Percentiles rank a stretch among this genome's conserved stretches.
Evolutionary conservation across 2,113 vertebrate species (phyloP).

Genomic region (Axis porcinus): DNA sequence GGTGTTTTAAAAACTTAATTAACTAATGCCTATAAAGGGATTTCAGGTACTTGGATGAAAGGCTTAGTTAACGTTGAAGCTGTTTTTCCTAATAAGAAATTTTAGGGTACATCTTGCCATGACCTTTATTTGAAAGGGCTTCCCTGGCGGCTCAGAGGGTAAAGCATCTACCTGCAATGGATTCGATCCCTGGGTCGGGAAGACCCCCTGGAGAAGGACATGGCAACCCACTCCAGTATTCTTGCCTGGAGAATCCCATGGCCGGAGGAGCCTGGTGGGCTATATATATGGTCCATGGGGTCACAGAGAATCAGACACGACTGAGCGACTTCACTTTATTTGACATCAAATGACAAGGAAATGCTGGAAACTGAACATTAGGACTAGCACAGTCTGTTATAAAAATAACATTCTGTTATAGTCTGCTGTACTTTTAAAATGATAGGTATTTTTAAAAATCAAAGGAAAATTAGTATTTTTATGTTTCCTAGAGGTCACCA

Average conservation of each 20-base stretch:
- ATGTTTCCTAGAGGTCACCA: conserved; percentile 1
- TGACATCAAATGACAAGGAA: conserved; percentile 36
- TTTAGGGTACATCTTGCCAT: conserved; percentile 41
- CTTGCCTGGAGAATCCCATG: too few relatives aligned
- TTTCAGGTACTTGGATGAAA: conserved; percentile 14
- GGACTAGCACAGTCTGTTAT: background rate
- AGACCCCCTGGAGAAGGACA: too few relatives aligned
- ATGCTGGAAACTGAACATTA: background rate
- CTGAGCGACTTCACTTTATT: background rate
- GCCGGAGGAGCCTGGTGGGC: too few relatives aligned
- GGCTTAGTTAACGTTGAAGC: background rate
- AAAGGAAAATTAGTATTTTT: conserved; percentile 42
- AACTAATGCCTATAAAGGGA: background rate
- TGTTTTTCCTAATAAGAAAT: conserved; percentile 32
- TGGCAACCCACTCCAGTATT: too few relatives aligned
- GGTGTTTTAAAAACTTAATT: conserved; percentile 35
- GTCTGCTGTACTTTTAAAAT: conserved; percentile 12
- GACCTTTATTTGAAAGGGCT: conserved; percentile 37
- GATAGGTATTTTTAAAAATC: conserved; percentile 43
- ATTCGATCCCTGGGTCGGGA: too few relatives aligned
- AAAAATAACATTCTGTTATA: conserved; percentile 16
- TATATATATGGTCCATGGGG: too few relatives aligned
- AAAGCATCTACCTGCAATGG: too few relatives aligned
- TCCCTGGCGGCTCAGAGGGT: too few relatives aligned
- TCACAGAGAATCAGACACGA: too few relatives aligned